These are phyloP conservation scores for Rhynchonycteris naso DNA, from an alignment of 2,797 vertebrate genomes.

Conservation along the genomic window DNA sequence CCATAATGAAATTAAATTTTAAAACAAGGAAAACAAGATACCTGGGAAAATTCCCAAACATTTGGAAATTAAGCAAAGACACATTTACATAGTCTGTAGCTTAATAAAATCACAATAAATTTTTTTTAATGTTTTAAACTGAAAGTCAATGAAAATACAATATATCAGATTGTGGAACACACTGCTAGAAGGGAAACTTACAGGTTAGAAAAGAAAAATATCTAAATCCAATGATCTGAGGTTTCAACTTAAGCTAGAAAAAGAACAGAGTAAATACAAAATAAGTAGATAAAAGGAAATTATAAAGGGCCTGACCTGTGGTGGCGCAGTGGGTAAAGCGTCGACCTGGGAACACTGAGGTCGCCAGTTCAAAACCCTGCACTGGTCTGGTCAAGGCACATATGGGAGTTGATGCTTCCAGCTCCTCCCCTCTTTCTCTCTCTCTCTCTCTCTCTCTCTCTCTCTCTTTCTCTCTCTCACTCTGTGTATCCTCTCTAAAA, in stretches of 20 bases:
- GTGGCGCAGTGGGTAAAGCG: no score
- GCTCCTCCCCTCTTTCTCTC: no score
- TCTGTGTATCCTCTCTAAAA: no score
- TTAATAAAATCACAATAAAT: not conserved
- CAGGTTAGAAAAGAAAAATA: conserved; percentile 14
- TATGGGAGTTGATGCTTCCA: no score
- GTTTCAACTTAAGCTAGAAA: not conserved
- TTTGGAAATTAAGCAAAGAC: not conserved
- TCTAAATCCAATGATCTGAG: not conserved
- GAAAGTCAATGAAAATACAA: not conserved
- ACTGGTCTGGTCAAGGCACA: no score
- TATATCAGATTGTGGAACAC: not conserved
- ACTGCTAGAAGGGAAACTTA: not conserved
- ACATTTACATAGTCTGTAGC: not conserved
- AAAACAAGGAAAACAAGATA: conserved; percentile 20
- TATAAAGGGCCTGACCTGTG: no score
- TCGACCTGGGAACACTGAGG: no score
- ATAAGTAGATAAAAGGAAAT: not conserved
- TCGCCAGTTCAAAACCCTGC: no score
- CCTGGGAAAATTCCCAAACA: conserved; percentile 3
- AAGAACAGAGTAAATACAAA: not conserved
- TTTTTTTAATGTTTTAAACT: not conserved
- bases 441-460: no score
- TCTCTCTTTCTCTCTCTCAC: no score
- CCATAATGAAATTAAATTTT: not conserved